Conservation (phyloP, 2,888 invertebrate species). For the Alviniconcha strummeri region DNA sequence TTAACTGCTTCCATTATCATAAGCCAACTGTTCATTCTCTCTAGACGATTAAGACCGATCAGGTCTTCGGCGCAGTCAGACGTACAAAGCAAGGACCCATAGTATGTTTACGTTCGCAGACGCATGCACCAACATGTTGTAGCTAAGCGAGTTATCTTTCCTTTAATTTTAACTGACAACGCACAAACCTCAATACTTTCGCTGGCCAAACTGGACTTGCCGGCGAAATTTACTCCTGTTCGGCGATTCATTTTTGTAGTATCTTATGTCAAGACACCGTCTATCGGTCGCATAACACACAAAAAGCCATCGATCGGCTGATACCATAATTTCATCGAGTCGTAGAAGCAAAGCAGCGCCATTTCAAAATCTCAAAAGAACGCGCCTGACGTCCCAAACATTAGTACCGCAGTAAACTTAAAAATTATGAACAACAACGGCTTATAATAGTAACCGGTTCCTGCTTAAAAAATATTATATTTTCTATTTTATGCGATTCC, state of each 20-base stretch:
- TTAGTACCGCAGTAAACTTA: too few species aligned
- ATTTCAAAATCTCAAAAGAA: constrained; percentile 33
- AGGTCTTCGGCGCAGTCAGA: too few species aligned
- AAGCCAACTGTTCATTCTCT: too few species aligned
- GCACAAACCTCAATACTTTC: constrained; percentile 28
- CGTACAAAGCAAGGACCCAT: too few species aligned
- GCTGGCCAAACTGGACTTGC: constrained; percentile 15
- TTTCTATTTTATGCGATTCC: too few species aligned
- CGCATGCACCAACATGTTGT: constrained; percentile 16
- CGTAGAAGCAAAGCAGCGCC: background rate
- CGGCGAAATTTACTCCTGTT: background rate
- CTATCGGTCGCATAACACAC: background rate
- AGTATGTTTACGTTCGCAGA: background rate
- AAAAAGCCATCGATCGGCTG: constrained; percentile 8
- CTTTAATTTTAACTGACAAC: constrained; percentile 24
- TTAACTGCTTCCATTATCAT: too few species aligned
- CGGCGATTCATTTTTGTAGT: constrained; percentile 22
- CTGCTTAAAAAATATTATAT: too few species aligned
- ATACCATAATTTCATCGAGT: background rate
- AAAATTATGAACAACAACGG: background rate
- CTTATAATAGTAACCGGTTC: too few species aligned
- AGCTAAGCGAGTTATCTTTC: constrained; percentile 14
- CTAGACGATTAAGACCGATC: too few species aligned
- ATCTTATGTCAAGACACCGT: background rate
- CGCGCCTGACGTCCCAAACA: background rate